Evolutionary conservation across 2,113 vertebrate species (phyloP).

Genomic region (Drymodes brunneopygia): DNA sequence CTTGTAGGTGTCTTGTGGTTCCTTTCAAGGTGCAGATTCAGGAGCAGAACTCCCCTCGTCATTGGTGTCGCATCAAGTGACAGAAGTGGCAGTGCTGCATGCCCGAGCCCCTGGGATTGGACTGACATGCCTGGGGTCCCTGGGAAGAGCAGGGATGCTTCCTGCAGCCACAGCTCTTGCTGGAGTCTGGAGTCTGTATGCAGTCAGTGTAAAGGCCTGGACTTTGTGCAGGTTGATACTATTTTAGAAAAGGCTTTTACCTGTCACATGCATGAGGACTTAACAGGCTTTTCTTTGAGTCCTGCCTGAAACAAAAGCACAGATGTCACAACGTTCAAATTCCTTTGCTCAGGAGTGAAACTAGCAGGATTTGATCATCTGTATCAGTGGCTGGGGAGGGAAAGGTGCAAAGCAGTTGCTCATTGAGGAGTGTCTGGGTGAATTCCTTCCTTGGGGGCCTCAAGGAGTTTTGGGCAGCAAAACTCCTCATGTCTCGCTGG

Average conservation of each 20-base stretch:
- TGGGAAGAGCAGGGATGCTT: not conserved
- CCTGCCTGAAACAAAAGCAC: not conserved
- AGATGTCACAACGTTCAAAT: not conserved
- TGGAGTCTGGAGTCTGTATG: not conserved
- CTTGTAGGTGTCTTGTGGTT: not conserved
- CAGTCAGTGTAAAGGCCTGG: not conserved
- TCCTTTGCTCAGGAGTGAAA: not conserved
- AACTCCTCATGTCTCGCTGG: fast-evolving
- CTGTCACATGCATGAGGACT: not conserved
- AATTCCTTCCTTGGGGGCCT: not conserved
- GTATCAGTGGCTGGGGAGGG: not conserved
- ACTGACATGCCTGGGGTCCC: not conserved
- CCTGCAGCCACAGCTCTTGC: not conserved
- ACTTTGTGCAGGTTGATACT: not conserved
- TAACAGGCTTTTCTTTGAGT: slow-evolving; percentile 8
- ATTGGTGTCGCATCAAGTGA: fast-evolving
- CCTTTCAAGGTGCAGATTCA: not conserved
- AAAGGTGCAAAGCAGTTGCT: not conserved
- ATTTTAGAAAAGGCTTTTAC: slow-evolving; percentile 24
- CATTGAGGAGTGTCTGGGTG: not conserved
- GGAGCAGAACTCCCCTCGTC: not conserved
- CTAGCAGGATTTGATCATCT: not conserved
- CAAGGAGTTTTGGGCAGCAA: not conserved
- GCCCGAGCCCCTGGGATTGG: not conserved
- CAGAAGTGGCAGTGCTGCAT: not conserved